Conservation (phyloP, 1,140 invertebrate genomes). For the Daktulosphaira vitifoliae region DNA sequence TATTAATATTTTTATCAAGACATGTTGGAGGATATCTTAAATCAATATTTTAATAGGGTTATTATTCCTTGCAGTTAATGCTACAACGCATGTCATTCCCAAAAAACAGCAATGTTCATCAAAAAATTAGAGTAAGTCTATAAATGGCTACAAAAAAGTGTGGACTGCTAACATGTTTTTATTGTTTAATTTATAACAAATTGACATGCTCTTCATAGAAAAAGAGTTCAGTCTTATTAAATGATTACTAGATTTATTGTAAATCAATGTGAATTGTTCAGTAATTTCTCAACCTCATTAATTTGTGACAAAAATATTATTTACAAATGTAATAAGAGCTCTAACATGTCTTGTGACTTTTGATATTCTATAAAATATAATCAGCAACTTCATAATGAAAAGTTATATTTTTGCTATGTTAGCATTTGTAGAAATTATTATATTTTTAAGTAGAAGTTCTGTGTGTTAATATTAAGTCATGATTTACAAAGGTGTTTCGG, state of each 20-base stretch:
- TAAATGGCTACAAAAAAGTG: constrained; percentile 4
- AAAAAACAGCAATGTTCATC: constrained; percentile 71
- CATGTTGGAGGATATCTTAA: constrained; percentile 15
- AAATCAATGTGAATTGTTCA: too few relatives aligned
- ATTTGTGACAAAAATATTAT: too few relatives aligned
- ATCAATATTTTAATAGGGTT: constrained; percentile 13
- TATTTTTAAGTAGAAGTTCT: constrained; percentile 20
- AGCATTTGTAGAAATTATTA: not conserved
- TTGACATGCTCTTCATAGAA: constrained; percentile 18
- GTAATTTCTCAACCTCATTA: too few relatives aligned
- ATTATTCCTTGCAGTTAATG: constrained; percentile 64
- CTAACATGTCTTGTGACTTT: constrained; percentile 29
- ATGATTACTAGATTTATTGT: too few relatives aligned
- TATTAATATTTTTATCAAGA: constrained; percentile 25
- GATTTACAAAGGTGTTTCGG: constrained; percentile 78
- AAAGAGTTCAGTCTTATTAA: constrained; percentile 18
- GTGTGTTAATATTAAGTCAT: constrained; percentile 24
- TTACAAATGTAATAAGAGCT: too few relatives aligned
- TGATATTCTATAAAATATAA: constrained; percentile 1
- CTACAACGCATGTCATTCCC: constrained; percentile 78
- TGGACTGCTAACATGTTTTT: constrained; percentile 21
- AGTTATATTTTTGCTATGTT: constrained; percentile 26
- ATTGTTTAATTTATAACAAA: constrained; percentile 9
- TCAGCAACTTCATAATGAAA: not conserved
- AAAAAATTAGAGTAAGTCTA: constrained; percentile 81